These are phyloP conservation scores for Mesochorus sp. DNA, from an alignment of 2,888 invertebrate genomes.

Conservation along the genomic window DNA sequence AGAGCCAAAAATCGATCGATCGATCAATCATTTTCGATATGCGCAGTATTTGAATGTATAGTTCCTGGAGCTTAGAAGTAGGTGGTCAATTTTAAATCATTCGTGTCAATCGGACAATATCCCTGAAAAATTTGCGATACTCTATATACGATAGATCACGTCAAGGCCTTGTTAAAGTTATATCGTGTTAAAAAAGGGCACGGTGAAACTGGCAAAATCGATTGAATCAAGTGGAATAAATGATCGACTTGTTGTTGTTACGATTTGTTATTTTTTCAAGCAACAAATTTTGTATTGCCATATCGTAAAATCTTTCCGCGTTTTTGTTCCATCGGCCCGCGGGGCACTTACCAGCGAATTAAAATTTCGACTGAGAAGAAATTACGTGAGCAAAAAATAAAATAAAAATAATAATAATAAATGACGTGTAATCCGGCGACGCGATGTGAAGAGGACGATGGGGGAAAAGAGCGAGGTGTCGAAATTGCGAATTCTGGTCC, in stretches of 20 bases:
- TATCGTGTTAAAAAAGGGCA: constrained; percentile 1
- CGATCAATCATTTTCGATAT: background rate
- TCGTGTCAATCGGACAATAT: constrained; percentile 10
- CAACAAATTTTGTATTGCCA: constrained; percentile 22
- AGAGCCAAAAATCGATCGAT: constrained; percentile 5
- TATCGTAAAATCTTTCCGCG: constrained; percentile 21
- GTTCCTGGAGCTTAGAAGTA: constrained; percentile 1
- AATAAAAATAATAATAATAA: constrained; percentile 1
- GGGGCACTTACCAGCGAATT: constrained; percentile 10
- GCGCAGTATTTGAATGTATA: background rate
- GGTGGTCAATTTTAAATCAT: constrained; percentile 10
- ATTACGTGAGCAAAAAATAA: constrained; percentile 29
- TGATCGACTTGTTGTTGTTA: background rate
- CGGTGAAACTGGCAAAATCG: constrained; percentile 14
- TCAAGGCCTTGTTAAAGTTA: constrained; percentile 28
- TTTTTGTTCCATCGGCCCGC: constrained; percentile 11
- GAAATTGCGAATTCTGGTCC: constrained; percentile 61
- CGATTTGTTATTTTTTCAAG: background rate
- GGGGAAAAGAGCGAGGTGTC: constrained; percentile 33
- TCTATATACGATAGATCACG: constrained; percentile 1
- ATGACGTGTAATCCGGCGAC: constrained; percentile 46
- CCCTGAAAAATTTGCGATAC: constrained; percentile 14
- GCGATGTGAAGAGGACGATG: constrained; percentile 41
- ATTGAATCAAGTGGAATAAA: constrained; percentile 13
- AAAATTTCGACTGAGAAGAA: background rate